phyloP scores from a whole-genome alignment of 2,113 vertebrate genomes.

The Sardina pilchardus region DNA sequence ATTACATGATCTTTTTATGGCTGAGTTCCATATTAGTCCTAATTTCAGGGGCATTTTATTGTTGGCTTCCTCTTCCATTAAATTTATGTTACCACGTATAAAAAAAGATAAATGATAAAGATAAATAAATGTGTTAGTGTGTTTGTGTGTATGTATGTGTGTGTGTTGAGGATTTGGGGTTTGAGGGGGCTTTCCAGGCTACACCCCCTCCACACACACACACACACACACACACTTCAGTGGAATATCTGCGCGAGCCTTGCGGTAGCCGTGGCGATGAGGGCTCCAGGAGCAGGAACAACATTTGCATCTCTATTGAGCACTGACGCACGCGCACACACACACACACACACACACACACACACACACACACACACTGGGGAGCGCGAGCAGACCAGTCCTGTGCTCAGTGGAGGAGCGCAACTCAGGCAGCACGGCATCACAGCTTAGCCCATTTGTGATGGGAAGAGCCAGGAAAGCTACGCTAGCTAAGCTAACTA shows the following conservation, averaged over 20 bases:
- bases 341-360: no score
- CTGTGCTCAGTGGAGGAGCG: no score
- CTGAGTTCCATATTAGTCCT: neutral
- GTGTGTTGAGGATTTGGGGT: neutral
- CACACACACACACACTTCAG: no score
- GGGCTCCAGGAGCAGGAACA: constrained; percentile 37
- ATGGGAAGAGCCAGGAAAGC: neutral
- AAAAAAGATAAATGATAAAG: no score
- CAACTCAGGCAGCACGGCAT: neutral
- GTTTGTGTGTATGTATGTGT: constrained; percentile 31
- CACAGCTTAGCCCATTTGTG: neutral
- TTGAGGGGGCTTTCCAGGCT: constrained; percentile 41
- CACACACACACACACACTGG: neutral
- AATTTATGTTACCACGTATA: neutral
- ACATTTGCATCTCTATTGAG: constrained; percentile 62
- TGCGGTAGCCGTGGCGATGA: constrained; percentile 56
- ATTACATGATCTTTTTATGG: neutral
- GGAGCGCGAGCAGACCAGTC: no score
- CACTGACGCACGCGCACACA: neutral
- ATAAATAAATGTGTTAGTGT: neutral
- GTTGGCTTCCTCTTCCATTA: neutral
- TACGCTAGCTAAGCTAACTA: neutral
- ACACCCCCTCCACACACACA: neutral
- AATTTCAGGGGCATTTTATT: neutral
- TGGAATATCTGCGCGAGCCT: constrained; percentile 51